Evolutionary conservation across 2,113 vertebrate species (phyloP).

Genomic region (Bos javanicus): DNA sequence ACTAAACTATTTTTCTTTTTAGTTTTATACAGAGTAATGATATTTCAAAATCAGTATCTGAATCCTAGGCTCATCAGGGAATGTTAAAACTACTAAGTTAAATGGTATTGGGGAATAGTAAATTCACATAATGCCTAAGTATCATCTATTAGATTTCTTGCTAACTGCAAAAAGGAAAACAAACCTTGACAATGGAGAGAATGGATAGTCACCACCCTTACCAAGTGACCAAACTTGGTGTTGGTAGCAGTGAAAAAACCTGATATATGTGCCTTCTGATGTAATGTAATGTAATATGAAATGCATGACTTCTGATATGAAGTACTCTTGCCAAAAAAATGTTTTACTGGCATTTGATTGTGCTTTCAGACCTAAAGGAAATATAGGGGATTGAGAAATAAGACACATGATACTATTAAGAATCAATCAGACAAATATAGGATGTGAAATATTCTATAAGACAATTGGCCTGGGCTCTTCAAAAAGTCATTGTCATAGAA

Average conservation of each 20-base stretch:
- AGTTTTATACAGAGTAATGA: background rate
- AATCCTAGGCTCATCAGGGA: background rate
- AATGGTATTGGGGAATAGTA: background rate
- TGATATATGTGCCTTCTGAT: background rate
- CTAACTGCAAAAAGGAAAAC: background rate
- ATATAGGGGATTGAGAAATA: background rate
- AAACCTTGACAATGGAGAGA: background rate
- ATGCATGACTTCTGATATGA: background rate
- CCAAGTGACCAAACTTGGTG: background rate
- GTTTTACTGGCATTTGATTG: background rate
- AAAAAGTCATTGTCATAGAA: background rate
- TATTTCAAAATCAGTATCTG: background rate
- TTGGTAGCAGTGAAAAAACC: background rate
- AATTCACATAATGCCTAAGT: background rate
- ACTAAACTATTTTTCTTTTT: background rate
- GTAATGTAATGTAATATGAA: background rate
- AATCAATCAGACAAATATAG: background rate
- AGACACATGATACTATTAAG: background rate
- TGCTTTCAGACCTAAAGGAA: background rate
- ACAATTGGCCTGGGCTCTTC: background rate
- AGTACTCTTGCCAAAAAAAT: background rate
- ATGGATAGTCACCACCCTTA: background rate
- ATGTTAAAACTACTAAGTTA: background rate
- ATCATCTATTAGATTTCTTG: background rate
- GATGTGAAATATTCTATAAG: background rate